These are phyloP conservation scores for Mus spretus DNA, from an alignment of 2,797 vertebrate species.

Conservation along the genomic window DNA sequence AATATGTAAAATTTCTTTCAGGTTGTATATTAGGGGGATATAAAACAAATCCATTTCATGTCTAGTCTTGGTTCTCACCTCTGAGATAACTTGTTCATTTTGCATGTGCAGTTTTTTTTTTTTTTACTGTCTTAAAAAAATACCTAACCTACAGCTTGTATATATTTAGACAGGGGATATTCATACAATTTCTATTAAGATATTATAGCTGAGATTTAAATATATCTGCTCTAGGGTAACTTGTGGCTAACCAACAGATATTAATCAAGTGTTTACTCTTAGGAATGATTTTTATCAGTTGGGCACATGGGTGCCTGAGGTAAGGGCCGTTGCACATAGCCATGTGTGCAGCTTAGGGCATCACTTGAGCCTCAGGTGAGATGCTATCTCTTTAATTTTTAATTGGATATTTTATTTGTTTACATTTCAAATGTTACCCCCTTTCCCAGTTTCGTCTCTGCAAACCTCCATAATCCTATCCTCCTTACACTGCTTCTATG, in stretches of 20 bases:
- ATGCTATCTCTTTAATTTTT: too few relatives aligned
- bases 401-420: too few relatives aligned
- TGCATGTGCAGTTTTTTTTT: background rate
- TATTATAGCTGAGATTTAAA: slow-evolving; percentile 16
- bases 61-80: background rate
- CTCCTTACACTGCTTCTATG: too few relatives aligned
- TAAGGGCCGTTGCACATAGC: background rate
- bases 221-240: background rate
- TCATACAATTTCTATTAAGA: background rate
- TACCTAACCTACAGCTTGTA: background rate
- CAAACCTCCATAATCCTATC: too few relatives aligned
- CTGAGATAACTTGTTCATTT: background rate
- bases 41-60: background rate
- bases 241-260: slow-evolving; percentile 12
- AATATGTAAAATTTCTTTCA: background rate
- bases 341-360: too few relatives aligned
- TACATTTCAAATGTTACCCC: too few relatives aligned
- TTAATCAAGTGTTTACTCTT: slow-evolving; percentile 39
- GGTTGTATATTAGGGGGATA: background rate
- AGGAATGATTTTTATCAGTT: slow-evolving; percentile 21
- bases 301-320: background rate
- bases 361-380: background rate
- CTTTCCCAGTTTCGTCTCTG: too few relatives aligned
- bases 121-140: background rate
- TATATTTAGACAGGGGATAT: background rate